A percentile compares a stretch with the other conserved stretches of the same genome.
Evolutionary conservation across 2,888 invertebrate species (phyloP).

Genomic region (Orchesella flavescens): DNA sequence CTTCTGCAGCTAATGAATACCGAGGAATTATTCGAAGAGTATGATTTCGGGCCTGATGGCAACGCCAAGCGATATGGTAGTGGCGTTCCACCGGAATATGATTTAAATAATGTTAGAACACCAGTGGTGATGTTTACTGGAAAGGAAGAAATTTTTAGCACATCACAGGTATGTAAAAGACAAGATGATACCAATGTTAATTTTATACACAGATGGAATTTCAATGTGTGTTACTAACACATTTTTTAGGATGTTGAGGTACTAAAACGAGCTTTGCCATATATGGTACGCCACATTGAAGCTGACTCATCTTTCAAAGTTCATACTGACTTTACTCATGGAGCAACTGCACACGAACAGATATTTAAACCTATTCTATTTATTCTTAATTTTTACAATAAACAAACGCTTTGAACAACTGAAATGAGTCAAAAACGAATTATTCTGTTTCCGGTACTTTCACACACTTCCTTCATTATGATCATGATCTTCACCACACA

Average conservation of each 20-base stretch:
- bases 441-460: too few species aligned
- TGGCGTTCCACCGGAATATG: conserved; percentile 37
- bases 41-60: conserved; percentile 44
- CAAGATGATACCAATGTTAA: too few species aligned
- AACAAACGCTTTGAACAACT: not conserved
- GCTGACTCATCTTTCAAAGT: conserved; percentile 47
- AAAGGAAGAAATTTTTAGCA: conserved; percentile 35
- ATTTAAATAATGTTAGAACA: conserved; percentile 21
- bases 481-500: too few species aligned
- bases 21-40: conserved; percentile 40
- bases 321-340: conserved; percentile 59
- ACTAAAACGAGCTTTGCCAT: conserved; percentile 26
- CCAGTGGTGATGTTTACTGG: conserved; percentile 53
- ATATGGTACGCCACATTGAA: conserved; percentile 35
- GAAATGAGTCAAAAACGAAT: too few species aligned
- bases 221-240: too few species aligned
- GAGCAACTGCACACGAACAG: conserved; percentile 33
- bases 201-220: not conserved
- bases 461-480: too few species aligned
- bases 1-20: conserved; percentile 53
- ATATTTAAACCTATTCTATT: conserved; percentile 44
- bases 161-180: conserved; percentile 20
- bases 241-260: conserved; percentile 44
- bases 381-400: conserved; percentile 21
- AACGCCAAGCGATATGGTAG: conserved; percentile 42